These are phyloP conservation scores for Gonioctena quinquepunctata DNA, from an alignment of 1,140 invertebrate genomes.

Conservation along the genomic window DNA sequence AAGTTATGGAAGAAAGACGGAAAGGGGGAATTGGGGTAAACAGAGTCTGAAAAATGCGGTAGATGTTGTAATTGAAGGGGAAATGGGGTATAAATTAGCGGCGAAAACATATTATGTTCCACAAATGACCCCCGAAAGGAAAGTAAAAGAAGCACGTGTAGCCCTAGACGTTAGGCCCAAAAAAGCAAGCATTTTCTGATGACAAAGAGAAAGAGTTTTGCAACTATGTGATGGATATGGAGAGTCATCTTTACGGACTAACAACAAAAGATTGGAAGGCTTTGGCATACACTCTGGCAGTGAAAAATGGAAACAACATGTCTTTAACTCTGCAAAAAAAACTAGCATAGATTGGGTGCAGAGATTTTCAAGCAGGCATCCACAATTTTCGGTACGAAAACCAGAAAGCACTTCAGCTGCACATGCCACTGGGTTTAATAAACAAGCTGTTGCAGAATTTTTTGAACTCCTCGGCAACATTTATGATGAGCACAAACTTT, in stretches of 20 bases:
- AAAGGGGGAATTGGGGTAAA: neutral
- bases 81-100: neutral
- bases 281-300: constrained; percentile 1
- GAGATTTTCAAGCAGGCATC: neutral
- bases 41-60: neutral
- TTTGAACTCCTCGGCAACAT: constrained; percentile 34
- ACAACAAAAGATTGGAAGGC: constrained; percentile 12
- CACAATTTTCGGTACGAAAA: neutral
- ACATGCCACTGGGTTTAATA: neutral
- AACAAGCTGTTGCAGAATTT: neutral
- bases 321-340: too few species aligned
- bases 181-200: constrained; percentile 4
- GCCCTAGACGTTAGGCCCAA: constrained; percentile 4
- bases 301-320: constrained; percentile 7
- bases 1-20: neutral
- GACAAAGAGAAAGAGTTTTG: neutral
- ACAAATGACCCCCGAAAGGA: neutral
- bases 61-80: neutral
- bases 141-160: neutral
- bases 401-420: neutral
- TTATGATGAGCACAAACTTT: constrained; percentile 41
- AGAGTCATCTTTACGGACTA: constrained; percentile 6
- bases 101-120: neutral
- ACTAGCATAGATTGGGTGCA: neutral
- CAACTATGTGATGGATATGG: constrained; percentile 10